Base-by-base conservation (phyloP, 2,888 invertebrate genomes). In the Thumatha senex region DNA sequence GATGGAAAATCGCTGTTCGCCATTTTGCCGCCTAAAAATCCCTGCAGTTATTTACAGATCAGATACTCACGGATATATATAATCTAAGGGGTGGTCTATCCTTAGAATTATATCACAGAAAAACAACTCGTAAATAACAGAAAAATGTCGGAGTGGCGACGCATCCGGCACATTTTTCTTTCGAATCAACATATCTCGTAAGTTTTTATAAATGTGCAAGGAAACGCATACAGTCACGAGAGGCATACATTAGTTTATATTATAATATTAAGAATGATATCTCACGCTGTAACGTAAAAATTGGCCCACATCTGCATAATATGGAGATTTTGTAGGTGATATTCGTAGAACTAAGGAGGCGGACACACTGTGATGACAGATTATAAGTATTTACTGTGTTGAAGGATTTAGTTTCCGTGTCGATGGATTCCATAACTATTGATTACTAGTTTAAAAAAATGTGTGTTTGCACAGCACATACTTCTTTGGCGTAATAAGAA, bases 241-340 rank as follows among this genome's bases (percentile, higher is more conserved):
- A 58, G 50, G 66, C 58, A 70, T 67, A 73, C 52, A 73, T 74
- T 73, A 67, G 70, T 72, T 56, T 68, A 59, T 65, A 63, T 64
- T 68, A 67, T 57, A 67, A 61, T 65, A 71, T 67, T 61, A 61
- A 58, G 56, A 50, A 54, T 64, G 63, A 69, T 66, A 67, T 63
- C 58, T 58, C 54, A 56, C 56, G 54, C 46, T 58, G 48, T 58
- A 64, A 54, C 18, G 67, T 72, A 70, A 78, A 79, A 78, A 76
- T 78, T 74, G 76, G 64, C 57, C 60, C 57, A 48, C 70, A 84
- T 84, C 77, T 80, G 65, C 84, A 85, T 85, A 81, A 58, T 81
- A 85, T 85, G 83, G 63, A 82, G 78, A 84, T 82, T 76, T 68
- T 54, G 66, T 70, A 58, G 67, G 43, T 3, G 2, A 5, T 4